These are phyloP conservation scores for Amphiprion ocellaris DNA, from an alignment of 2,113 vertebrate species.

Conservation along the genomic window DNA sequence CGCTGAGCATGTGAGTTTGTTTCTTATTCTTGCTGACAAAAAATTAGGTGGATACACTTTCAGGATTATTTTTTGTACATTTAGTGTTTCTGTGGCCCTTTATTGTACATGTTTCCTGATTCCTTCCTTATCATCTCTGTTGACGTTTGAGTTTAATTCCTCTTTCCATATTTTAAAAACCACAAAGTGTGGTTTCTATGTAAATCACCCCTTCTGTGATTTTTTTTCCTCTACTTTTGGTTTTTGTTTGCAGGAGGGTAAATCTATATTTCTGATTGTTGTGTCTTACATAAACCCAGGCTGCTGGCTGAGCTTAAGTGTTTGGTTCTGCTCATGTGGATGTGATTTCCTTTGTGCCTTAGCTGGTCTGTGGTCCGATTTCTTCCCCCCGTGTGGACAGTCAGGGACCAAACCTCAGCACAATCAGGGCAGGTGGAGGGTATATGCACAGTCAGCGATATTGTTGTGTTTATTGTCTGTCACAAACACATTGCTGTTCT, in stretches of 20 bases:
- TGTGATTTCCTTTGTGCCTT: not conserved
- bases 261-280: conserved; percentile 19
- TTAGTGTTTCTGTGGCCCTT: not conserved
- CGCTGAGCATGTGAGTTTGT: not conserved
- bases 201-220: not conserved
- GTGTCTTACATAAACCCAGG: not conserved
- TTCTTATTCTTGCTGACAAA: not conserved
- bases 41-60: not conserved
- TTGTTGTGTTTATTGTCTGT: conserved; percentile 45
- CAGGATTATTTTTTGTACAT: not conserved
- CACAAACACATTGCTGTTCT: conserved; percentile 54
- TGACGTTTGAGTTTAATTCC: not conserved
- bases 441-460: conserved; percentile 51
- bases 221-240: not conserved
- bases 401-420: conserved; percentile 10
- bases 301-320: not conserved
- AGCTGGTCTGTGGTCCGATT: not conserved
- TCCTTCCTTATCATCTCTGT: not conserved
- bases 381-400: not conserved
- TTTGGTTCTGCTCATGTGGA: conserved; percentile 3
- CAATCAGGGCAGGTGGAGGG: conserved; percentile 39
- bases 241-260: not conserved
- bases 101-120: not conserved
- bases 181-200: conserved; percentile 3
- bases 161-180: conserved; percentile 13